phyloP scores from a whole-genome alignment of 35 echinoderm and acorn worm genomes.

The Heliocidaris erythrogramma region DNA sequence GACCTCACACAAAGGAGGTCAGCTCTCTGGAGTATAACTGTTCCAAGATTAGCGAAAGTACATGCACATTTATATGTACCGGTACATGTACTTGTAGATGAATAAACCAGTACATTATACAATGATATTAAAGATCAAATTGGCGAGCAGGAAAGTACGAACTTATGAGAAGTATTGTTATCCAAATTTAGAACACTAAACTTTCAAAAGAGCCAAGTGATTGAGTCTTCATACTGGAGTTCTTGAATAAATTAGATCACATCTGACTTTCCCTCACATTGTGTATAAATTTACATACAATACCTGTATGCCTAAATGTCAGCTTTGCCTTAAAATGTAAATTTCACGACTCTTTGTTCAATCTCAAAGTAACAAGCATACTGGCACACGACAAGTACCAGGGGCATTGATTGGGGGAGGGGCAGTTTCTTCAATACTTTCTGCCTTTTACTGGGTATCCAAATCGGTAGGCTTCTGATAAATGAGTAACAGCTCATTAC shows the following conservation, averaged over 20 bases:
- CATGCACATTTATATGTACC: neutral
- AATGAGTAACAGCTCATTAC: too few relatives aligned
- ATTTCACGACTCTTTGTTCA: too few relatives aligned
- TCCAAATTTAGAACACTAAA: neutral
- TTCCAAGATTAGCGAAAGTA: neutral
- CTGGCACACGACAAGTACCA: too few relatives aligned
- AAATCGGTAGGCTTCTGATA: too few relatives aligned
- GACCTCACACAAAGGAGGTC: slow-evolving; percentile 8
- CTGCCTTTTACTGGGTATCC: too few relatives aligned
- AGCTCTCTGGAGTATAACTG: neutral
- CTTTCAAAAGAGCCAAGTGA: neutral
- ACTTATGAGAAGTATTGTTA: too few relatives aligned
- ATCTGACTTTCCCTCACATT: neutral
- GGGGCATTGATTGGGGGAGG: too few relatives aligned
- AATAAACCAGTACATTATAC: neutral
- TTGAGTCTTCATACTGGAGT: neutral
- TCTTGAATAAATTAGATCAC: neutral
- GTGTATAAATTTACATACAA: neutral
- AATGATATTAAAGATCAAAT: neutral
- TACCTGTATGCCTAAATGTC: neutral
- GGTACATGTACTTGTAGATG: neutral
- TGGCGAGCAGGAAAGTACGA: neutral
- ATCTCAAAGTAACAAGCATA: too few relatives aligned
- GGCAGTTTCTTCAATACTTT: too few relatives aligned
- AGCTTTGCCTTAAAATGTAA: too few relatives aligned